Base-by-base conservation (phyloP, 2,888 invertebrate species). In the Ramazzottius varieornatus region DNA sequence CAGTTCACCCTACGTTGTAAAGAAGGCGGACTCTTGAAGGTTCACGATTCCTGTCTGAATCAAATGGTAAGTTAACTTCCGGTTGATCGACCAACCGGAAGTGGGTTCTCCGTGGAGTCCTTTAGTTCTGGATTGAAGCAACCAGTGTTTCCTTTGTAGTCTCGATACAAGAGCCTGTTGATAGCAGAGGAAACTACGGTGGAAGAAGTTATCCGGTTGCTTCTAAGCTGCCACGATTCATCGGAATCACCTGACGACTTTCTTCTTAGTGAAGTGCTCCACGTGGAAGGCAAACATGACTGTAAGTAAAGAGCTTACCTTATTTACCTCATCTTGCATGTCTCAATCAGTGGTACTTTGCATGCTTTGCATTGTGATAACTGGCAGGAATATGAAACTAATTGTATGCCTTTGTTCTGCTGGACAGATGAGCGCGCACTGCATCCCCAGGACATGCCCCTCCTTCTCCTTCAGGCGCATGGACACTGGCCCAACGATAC, bases 31-130 rank as follows among this genome's bases (percentile, higher is more conserved):
- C 80, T 92, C 68, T 86, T 92, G 70, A 86, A 89, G 77, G 85
- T 93, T 66, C 86, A 89, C 80, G 92, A 92, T 76, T 86, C 87
- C 29, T 88, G 87, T 40, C 80, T 92, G 69, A 88, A 88, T 82
- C 84, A 86, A 65, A 87, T 80, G 73, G 82, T 82, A 72, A 78
- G 80, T 75, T 65, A 20, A 20, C n/a, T 29, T 67, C n/a, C 33
- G 63, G 33, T 24, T 65, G 46, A 32, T 63, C n/a, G 16, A 13
- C 2, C 32, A 29, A 34, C n/a, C n/a, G n/a, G n/a, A n/a, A n/a
- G n/a, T n/a, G n/a, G n/a, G n/a, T n/a, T n/a, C n/a, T n/a, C n/a
- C n/a, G n/a, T n/a, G n/a, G n/a, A n/a, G n/a, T n/a, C n/a, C n/a
- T n/a, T n/a, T n/a, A n/a, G n/a, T n/a, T n/a, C n/a, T n/a, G n/a